Conservation (phyloP, 2,888 invertebrate genomes). For the Dicyrtomina minuta region DNA sequence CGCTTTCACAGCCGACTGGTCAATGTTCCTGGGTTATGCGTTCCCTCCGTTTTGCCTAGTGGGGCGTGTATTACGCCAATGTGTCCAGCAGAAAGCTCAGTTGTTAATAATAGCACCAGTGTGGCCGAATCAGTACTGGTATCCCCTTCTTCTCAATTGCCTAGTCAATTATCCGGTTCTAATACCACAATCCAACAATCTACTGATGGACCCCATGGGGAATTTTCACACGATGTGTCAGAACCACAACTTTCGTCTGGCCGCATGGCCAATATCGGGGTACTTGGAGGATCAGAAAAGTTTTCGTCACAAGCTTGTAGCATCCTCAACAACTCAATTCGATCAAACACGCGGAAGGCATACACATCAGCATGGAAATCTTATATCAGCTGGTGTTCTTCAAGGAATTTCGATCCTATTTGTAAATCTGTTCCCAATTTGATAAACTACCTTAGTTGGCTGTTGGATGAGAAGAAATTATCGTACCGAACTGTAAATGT, state of each 20-base stretch:
- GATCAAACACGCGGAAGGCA: neutral
- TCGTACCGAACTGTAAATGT: neutral
- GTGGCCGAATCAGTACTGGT: constrained; percentile 34
- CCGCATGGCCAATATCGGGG: constrained; percentile 31
- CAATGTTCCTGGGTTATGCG: constrained; percentile 15
- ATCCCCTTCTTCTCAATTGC: constrained; percentile 10
- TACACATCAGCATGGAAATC: constrained; percentile 1
- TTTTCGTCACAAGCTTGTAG: neutral
- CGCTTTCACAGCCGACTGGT: constrained; percentile 26
- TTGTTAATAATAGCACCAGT: constrained; percentile 31
- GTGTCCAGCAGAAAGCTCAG: neutral
- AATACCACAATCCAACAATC: neutral
- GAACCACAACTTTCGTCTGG: constrained; percentile 1
- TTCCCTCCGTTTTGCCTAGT: constrained; percentile 38
- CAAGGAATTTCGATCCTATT: neutral
- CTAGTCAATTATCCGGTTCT: neutral
- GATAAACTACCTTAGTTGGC: constrained; percentile 10
- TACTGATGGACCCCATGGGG: neutral
- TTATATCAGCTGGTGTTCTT: neutral
- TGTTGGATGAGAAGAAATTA: neutral
- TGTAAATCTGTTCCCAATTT: constrained; percentile 2
- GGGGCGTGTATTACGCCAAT: neutral
- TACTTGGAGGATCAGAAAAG: neutral
- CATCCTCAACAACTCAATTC: neutral
- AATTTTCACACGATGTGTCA: constrained; percentile 4